Conservation (phyloP, 2,113 vertebrate species). For the Plotosus lineatus region DNA sequence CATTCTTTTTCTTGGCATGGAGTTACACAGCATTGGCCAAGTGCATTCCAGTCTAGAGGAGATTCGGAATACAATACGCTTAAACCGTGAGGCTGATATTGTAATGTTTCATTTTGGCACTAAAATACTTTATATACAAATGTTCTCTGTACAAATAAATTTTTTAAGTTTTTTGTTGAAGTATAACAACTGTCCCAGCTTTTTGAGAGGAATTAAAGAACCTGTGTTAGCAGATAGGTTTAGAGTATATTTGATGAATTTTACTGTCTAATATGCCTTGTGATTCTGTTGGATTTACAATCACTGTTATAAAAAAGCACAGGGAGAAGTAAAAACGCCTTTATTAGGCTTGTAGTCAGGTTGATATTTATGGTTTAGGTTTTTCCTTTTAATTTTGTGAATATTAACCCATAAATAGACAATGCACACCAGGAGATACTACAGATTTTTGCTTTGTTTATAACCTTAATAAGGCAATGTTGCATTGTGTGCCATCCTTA, state of each 20-base stretch:
- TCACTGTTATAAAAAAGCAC: slow-evolving; percentile 42
- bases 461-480: too few species aligned
- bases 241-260: not conserved
- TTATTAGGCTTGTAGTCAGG: slow-evolving; percentile 34
- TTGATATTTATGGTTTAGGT: too few species aligned
- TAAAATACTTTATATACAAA: not conserved
- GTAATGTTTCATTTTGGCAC: not conserved
- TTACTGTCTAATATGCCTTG: not conserved
- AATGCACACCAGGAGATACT: too few species aligned
- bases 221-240: not conserved
- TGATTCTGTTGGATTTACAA: slow-evolving; percentile 23
- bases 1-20: slow-evolving; percentile 47
- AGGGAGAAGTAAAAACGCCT: slow-evolving; percentile 8
- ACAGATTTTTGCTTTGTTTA: too few species aligned
- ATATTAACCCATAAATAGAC: too few species aligned
- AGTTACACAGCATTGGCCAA: slow-evolving; percentile 53
- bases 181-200: not conserved
- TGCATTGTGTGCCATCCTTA: not conserved
- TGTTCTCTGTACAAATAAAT: not conserved
- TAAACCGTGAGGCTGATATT: not conserved
- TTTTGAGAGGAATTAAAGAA: not conserved
- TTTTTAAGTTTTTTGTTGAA: not conserved
- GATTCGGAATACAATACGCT: slow-evolving; percentile 1
- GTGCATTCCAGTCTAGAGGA: slow-evolving; percentile 49
- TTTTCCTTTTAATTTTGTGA: too few species aligned